Evolutionary conservation across 2,113 vertebrate genomes (phyloP).

Genomic region (Tachuris rubrigastra): DNA sequence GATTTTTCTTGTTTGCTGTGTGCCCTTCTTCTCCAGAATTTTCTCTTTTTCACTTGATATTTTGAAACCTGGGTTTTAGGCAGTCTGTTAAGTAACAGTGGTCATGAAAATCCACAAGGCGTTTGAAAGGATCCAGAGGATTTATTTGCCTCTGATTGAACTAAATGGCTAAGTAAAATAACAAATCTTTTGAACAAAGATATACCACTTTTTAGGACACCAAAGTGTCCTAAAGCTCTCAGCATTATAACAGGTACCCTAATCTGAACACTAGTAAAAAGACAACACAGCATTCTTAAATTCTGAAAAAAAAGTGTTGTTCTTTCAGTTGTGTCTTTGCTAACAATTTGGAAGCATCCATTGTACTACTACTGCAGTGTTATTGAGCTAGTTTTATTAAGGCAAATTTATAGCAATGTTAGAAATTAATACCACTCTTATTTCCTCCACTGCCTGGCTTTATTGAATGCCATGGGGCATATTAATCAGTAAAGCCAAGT

Average conservation of each 20-base stretch:
- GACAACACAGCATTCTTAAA: constrained; percentile 35
- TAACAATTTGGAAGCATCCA: constrained; percentile 76
- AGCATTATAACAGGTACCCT: neutral
- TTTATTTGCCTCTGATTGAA: neutral
- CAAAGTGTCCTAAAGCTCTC: no score
- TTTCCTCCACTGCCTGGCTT: constrained; percentile 81
- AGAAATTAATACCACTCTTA: constrained; percentile 85
- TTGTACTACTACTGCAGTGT: constrained; percentile 74
- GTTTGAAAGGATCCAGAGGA: neutral
- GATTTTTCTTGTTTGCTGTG: neutral
- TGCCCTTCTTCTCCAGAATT: neutral
- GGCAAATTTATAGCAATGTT: constrained; percentile 86
- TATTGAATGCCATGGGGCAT: constrained; percentile 86
- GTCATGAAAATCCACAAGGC: neutral
- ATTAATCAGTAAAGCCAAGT: constrained; percentile 86
- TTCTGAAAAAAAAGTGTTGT: constrained; percentile 25
- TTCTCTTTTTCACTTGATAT: neutral
- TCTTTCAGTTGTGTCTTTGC: constrained; percentile 71
- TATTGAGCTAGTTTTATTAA: constrained; percentile 82
- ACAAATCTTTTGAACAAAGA: neutral
- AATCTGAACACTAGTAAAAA: constrained; percentile 24
- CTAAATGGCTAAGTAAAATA: neutral
- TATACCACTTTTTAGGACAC: neutral
- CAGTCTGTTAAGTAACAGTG: neutral
- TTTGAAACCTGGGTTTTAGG: neutral